These are phyloP conservation scores for Xanthostigma xanthostigma DNA, from an alignment of 2,888 invertebrate species.

Conservation along the genomic window DNA sequence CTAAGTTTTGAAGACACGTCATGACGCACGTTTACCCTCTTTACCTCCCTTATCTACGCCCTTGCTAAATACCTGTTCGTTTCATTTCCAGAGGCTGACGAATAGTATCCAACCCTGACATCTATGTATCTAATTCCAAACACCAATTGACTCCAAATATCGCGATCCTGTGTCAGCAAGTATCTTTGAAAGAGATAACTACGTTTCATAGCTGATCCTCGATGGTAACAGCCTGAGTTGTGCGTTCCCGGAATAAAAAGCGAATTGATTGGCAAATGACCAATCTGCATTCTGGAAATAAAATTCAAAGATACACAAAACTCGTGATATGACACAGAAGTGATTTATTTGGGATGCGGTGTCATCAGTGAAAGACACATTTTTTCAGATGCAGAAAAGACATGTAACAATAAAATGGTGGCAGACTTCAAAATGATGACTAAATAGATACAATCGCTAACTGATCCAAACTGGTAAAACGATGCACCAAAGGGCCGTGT, in stretches of 20 bases:
- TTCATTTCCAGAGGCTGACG: conserved; percentile 16
- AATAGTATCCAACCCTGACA: conserved; percentile 58
- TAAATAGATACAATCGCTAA: too few relatives aligned
- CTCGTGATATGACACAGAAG: background rate
- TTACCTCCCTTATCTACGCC: too few relatives aligned
- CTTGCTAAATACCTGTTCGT: conserved; percentile 10
- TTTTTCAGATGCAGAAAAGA: too few relatives aligned
- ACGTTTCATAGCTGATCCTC: conserved; percentile 16
- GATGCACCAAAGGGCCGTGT: too few relatives aligned
- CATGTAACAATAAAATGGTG: too few relatives aligned
- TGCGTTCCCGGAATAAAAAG: conserved; percentile 57
- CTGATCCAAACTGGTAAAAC: too few relatives aligned
- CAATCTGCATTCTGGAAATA: conserved; percentile 21
- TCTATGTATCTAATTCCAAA: conserved; percentile 73
- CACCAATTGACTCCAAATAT: conserved; percentile 70
- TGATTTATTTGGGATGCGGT: too few relatives aligned
- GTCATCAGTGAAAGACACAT: too few relatives aligned
- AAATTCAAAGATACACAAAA: conserved; percentile 2
- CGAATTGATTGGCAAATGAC: conserved; percentile 31
- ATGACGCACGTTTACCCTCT: too few relatives aligned
- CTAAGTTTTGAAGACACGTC: too few relatives aligned
- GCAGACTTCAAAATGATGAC: too few relatives aligned
- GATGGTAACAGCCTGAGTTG: conserved; percentile 44
- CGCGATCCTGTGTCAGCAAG: conserved; percentile 54
- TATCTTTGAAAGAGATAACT: conserved; percentile 26